phyloP scores from a whole-genome alignment of 1,140 invertebrate genomes.

The Lucilia cuprina region DNA sequence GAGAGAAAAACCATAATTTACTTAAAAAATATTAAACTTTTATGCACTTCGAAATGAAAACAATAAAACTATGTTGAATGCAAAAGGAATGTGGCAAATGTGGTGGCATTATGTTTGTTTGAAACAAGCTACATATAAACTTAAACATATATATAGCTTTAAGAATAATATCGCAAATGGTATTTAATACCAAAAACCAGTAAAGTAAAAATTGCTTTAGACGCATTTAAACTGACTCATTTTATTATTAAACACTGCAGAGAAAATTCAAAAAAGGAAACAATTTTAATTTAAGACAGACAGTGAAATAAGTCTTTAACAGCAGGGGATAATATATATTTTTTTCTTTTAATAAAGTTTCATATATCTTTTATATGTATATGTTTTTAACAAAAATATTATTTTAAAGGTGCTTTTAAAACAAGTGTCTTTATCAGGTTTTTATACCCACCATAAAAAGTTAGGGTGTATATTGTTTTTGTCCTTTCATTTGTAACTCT shows the following conservation, averaged over 20 bases:
- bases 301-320: no score
- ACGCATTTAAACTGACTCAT: background rate
- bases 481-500: no score
- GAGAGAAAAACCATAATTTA: background rate
- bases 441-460: no score
- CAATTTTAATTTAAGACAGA: background rate
- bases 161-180: background rate
- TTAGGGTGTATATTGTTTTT: no score
- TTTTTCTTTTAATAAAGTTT: no score
- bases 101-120: background rate
- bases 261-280: background rate
- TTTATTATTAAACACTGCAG: background rate
- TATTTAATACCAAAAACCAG: background rate
- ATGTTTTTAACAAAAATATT: no score
- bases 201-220: background rate
- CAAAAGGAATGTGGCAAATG: background rate
- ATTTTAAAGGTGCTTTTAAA: no score
- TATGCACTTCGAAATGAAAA: background rate
- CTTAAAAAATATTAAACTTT: background rate
- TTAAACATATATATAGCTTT: background rate
- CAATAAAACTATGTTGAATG: background rate
- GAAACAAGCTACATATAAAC: background rate
- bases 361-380: no score
- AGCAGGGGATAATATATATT: no score
- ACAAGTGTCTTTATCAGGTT: no score